A percentile compares a stretch with the other conserved stretches of the same genome.
phyloP scores from a whole-genome alignment of 2,113 vertebrate genomes.

The Sinocyclocheilus anophthalmus region DNA sequence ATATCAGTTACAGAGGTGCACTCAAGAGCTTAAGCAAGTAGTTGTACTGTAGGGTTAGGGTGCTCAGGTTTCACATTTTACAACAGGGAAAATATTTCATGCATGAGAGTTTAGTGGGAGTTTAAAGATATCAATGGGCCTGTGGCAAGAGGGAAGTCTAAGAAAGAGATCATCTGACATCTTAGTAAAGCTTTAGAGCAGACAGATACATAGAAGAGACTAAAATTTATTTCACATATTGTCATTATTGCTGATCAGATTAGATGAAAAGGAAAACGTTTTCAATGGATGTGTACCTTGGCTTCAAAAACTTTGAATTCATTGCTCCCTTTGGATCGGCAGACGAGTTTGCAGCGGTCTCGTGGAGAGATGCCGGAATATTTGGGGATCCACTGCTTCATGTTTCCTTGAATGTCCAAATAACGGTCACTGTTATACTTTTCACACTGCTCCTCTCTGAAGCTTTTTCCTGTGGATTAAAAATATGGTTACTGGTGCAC shows the following conservation, averaged over 20 bases:
- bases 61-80: slow-evolving; percentile 44
- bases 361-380: slow-evolving; percentile 89
- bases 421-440: slow-evolving; percentile 87
- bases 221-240: slow-evolving; percentile 3
- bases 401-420: slow-evolving; percentile 82
- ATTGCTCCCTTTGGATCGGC: slow-evolving; percentile 86
- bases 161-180: slow-evolving; percentile 20
- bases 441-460: slow-evolving; percentile 81
- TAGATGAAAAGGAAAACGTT: background rate
- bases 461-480: slow-evolving; percentile 77
- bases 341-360: slow-evolving; percentile 94
- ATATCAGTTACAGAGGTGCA: slow-evolving; percentile 44
- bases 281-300: slow-evolving; percentile 77
- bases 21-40: slow-evolving; percentile 36
- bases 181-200: slow-evolving; percentile 6
- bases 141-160: slow-evolving; percentile 20
- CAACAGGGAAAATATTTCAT: slow-evolving; percentile 50
- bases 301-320: slow-evolving; percentile 96
- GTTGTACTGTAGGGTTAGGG: background rate
- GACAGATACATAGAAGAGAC: background rate
- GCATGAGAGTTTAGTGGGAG: slow-evolving; percentile 40
- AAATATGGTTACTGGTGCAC: background rate
- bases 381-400: slow-evolving; percentile 92
- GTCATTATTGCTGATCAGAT: background rate
- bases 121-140: slow-evolving; percentile 40